phyloP scores from a whole-genome alignment of 2,888 invertebrate genomes.

The Chymomyza caudatula region DNA sequence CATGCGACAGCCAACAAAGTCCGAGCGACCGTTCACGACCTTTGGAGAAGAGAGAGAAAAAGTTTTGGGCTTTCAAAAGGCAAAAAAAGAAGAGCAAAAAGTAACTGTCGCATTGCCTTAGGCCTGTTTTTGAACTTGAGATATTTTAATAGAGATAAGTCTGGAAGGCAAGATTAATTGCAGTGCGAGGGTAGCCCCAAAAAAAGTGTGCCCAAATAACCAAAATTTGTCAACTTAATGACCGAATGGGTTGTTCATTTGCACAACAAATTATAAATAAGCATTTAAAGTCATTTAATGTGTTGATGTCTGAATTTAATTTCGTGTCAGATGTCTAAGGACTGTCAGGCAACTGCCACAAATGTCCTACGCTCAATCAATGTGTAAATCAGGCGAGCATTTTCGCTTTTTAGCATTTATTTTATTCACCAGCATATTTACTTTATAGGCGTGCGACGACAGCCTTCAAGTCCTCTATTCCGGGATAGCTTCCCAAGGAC shows the following conservation, averaged over 20 bases:
- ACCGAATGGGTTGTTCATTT: constrained; percentile 9
- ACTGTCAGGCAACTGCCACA: constrained; percentile 18
- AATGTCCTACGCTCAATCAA: constrained; percentile 39
- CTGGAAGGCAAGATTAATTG: constrained; percentile 52
- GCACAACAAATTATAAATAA: neutral
- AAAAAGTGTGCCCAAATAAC: constrained; percentile 30
- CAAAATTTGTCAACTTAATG: neutral
- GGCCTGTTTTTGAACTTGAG: constrained; percentile 5
- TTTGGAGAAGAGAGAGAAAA: constrained; percentile 6
- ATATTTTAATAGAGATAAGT: constrained; percentile 29
- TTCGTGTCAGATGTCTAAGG: constrained; percentile 24
- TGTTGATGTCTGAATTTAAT: constrained; percentile 25
- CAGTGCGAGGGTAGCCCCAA: constrained; percentile 20
- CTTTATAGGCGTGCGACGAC: neutral
- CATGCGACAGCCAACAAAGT: neutral
- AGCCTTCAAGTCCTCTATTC: neutral
- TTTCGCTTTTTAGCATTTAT: constrained; percentile 24
- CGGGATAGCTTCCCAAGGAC: constrained; percentile 13
- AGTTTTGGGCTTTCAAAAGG: neutral
- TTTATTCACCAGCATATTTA: constrained; percentile 8
- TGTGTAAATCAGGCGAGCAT: constrained; percentile 36
- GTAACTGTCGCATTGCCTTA: constrained; percentile 13
- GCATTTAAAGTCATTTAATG: neutral
- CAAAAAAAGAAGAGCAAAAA: constrained; percentile 14
- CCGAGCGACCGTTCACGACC: constrained; percentile 31